Evolutionary conservation across 2,888 invertebrate species (phyloP), one percentile per base, ranked within the genome.

Genomic region (Eupithecia insigniata): DNA sequence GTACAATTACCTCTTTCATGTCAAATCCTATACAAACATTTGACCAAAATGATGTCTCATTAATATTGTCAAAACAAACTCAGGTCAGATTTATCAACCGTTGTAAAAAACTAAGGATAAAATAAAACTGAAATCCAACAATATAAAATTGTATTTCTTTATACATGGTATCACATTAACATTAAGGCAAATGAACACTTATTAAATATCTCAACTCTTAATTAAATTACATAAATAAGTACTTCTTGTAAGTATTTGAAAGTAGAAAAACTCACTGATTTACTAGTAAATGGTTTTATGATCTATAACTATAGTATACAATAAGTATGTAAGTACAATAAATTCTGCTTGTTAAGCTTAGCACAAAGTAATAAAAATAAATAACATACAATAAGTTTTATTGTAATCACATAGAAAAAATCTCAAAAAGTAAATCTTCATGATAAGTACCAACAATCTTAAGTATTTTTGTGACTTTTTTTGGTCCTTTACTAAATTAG

Each of bases 401-500:
- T 22, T 51, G 10, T 22, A 51, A 10, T 51, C 8, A 51, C 1
- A 26, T 39, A 64, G 18, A 14, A 0, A n/a, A 62, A 62, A 62
- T 62, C 36, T 64, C 64, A 36, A 22, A 34, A 36, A 36, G 22
- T 14, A 26, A 22, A n/a, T n/a, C 34, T 64, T 64, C 16, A 62
- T n/a, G 62, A 2, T 43, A 69, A 69, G 36, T 64, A 64, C 51
- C 32, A 69, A 64, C 28, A 32, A 61, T 10, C 2, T 18, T 43
- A 43, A 66, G 26, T 70, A 70, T 36, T n/a, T 36, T 70, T 70
- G 73, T 65, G 70, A 73, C 70, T 65, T 66, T 64, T 60, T 74
- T 74, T 74, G 74, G 74, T 74, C 71, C 66, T 60, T 65, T 51
- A 75, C 55, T 64, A 70, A 68, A 71, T 28, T 71, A 71, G 69